Percentiles rank a stretch among this genome's conserved stretches.
Conservation (phyloP, 2,888 invertebrate genomes). For the Leptopterna dolabrata region DNA sequence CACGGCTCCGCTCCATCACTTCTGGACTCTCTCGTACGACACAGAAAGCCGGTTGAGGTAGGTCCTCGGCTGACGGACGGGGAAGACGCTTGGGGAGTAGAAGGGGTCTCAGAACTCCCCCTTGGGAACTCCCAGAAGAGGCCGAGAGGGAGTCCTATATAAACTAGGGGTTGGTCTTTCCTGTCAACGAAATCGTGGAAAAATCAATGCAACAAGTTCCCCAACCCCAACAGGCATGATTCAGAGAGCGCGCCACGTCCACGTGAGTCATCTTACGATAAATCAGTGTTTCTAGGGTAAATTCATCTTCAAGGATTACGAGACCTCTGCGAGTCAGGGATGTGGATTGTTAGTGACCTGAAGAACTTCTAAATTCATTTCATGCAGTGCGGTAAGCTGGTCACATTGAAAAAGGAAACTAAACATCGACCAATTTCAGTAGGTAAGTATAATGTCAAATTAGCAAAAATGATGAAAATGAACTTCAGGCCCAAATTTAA, state of each 20-base stretch:
- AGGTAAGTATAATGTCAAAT: too few species aligned
- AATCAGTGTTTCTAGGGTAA: background rate
- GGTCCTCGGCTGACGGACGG: background rate
- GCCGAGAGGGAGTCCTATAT: conserved; percentile 33
- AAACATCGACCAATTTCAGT: too few species aligned
- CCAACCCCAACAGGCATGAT: background rate
- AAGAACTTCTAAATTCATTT: too few species aligned
- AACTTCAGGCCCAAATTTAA: too few species aligned
- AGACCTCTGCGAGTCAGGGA: too few species aligned
- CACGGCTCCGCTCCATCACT: background rate
- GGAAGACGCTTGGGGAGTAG: background rate
- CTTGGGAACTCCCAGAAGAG: background rate
- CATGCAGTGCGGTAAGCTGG: too few species aligned
- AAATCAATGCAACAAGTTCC: conserved; percentile 13
- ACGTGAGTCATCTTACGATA: conserved; percentile 31
- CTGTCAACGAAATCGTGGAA: background rate
- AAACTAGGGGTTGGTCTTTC: background rate
- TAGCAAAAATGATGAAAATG: too few species aligned
- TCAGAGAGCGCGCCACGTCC: conserved; percentile 16
- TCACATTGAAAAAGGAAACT: too few species aligned
- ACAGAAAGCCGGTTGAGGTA: background rate
- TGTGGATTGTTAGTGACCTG: too few species aligned
- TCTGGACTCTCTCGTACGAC: background rate
- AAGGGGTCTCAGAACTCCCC: background rate
- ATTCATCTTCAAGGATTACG: background rate